These are phyloP conservation scores for Cydia fagiglandana DNA, from an alignment of 1,140 invertebrate genomes.

Conservation along the genomic window DNA sequence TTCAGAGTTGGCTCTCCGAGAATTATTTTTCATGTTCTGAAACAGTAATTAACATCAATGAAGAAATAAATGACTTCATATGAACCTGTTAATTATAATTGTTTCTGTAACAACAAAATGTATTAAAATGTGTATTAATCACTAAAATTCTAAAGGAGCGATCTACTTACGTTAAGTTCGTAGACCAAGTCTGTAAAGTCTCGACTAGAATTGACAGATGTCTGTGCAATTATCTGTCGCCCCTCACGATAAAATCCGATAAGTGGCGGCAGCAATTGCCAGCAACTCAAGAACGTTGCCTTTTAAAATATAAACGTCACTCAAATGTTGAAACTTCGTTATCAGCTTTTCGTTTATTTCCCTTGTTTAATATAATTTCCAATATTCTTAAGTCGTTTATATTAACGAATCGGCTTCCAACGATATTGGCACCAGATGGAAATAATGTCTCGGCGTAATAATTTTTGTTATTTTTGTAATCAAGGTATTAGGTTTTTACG, in stretches of 20 bases:
- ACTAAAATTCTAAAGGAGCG: not conserved
- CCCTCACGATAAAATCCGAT: slow-evolving; percentile 42
- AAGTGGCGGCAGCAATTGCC: slow-evolving; percentile 31
- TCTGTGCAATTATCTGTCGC: slow-evolving; percentile 50
- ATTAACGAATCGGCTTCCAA: slow-evolving; percentile 26
- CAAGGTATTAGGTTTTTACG: slow-evolving; percentile 20
- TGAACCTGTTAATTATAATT: not conserved
- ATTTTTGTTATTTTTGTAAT: slow-evolving; percentile 25
- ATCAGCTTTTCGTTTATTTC: slow-evolving; percentile 30
- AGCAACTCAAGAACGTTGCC: slow-evolving; percentile 29
- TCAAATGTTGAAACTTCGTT: slow-evolving; percentile 33
- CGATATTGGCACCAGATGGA: slow-evolving; percentile 20
- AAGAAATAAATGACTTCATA: not conserved
- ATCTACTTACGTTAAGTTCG: not conserved
- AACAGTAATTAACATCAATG: not conserved
- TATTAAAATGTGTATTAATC: not conserved
- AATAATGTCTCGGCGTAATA: slow-evolving; percentile 22
- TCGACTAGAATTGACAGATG: slow-evolving; percentile 42
- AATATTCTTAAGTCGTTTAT: slow-evolving; percentile 30
- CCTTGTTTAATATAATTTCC: slow-evolving; percentile 26
- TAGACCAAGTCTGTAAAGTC: slow-evolving; percentile 16
- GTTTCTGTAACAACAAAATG: not conserved
- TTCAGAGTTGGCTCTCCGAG: no score
- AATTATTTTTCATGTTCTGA: no score
- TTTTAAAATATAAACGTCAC: slow-evolving; percentile 34